Percentiles rank a stretch among this genome's conserved stretches.
Conservation (phyloP, 2,113 vertebrate species). For the Heterocephalus glaber region DNA sequence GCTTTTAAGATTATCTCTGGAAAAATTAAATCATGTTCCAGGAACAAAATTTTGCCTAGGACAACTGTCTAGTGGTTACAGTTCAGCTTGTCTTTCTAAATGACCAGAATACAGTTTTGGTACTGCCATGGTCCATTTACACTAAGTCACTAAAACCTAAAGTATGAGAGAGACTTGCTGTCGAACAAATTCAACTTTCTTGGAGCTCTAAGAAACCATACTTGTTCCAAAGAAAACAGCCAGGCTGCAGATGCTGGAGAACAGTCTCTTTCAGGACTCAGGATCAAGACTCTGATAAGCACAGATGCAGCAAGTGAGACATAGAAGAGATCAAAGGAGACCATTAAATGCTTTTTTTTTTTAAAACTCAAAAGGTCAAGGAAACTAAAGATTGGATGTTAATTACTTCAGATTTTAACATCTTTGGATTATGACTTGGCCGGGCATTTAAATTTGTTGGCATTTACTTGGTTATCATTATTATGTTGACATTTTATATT, state of each 20-base stretch:
- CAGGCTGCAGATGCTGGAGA: neutral
- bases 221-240: neutral
- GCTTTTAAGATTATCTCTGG: neutral
- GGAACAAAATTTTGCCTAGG: constrained; percentile 36
- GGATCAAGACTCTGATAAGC: neutral
- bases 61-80: neutral
- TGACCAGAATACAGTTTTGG: neutral
- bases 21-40: constrained; percentile 8
- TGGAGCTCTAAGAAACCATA: neutral
- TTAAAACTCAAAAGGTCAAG: neutral
- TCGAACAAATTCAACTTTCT: neutral
- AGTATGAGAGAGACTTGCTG: neutral
- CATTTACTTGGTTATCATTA: neutral
- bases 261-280: neutral
- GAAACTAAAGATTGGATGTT: constrained; percentile 38
- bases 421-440: neutral
- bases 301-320: neutral
- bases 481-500: constrained; percentile 18
- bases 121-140: neutral
- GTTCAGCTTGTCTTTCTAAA: neutral
- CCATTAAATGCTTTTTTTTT: neutral
- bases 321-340: neutral
- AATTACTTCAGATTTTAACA: constrained; percentile 28
- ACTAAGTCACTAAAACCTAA: neutral
- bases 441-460: neutral